phyloP scores from a whole-genome alignment of 2,113 vertebrate genomes.

The Mormoops blainvillei region DNA sequence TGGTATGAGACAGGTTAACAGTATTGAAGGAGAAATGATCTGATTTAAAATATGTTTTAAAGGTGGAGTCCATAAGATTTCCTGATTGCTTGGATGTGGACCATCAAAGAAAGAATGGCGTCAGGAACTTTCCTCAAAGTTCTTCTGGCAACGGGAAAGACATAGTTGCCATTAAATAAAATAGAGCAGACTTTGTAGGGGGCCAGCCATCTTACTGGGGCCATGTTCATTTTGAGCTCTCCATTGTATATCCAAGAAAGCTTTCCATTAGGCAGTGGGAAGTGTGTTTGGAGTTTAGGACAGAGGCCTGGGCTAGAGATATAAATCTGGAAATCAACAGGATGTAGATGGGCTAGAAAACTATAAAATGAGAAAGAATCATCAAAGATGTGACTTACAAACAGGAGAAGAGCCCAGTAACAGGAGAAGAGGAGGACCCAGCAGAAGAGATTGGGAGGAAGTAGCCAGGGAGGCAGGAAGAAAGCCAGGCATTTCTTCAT shows the following conservation, averaged over 20 bases:
- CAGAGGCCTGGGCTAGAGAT: neutral
- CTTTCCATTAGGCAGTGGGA: neutral
- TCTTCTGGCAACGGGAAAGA: neutral
- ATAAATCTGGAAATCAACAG: neutral
- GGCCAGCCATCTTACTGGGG: neutral
- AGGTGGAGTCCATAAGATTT: neutral
- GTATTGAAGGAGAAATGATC: neutral
- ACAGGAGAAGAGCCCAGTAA: neutral
- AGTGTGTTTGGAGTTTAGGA: neutral
- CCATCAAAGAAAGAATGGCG: neutral
- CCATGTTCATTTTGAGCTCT: neutral
- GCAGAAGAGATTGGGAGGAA: neutral
- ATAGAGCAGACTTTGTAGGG: neutral
- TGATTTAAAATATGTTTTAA: neutral
- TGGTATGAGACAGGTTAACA: neutral
- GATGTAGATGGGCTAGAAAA: neutral
- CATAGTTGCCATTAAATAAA: neutral
- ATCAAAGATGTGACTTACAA: neutral
- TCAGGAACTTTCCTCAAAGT: neutral
- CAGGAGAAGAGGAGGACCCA: neutral
- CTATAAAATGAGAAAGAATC: neutral
- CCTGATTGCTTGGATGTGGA: neutral
- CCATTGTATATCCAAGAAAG: neutral
- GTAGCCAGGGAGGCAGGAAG: neutral
- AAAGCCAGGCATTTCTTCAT: neutral